A percentile compares a stretch with the other conserved stretches of the same genome.
These are phyloP conservation scores for Myotis davidii DNA, from an alignment of 2,113 vertebrate species.

Conservation along the genomic window DNA sequence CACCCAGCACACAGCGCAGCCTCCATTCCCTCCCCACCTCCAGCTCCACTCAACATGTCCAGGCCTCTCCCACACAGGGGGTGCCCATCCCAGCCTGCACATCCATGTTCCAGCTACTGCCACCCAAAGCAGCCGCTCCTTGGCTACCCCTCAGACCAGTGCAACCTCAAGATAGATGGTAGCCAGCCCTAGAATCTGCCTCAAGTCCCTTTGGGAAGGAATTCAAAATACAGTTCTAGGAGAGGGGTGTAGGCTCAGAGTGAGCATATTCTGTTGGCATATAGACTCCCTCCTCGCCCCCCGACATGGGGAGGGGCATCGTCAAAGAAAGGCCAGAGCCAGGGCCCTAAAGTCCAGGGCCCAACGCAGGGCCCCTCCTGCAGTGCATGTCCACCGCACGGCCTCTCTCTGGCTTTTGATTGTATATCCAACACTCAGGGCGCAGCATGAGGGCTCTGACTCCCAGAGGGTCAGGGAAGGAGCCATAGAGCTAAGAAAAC, in stretches of 20 bases:
- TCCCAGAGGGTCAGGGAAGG: not conserved
- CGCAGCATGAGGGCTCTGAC: not conserved
- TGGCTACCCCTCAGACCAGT: not conserved
- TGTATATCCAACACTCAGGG: not conserved
- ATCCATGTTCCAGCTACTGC: not conserved
- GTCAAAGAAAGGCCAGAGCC: too few species aligned
- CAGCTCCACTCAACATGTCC: not conserved
- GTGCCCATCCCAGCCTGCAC: too few species aligned
- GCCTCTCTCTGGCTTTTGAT: not conserved
- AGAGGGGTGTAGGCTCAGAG: not conserved
- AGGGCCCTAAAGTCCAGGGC: not conserved
- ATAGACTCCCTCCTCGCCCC: not conserved
- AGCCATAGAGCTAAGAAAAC: not conserved
- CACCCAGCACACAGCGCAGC: not conserved
- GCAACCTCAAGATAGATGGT: not conserved
- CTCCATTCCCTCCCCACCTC: not conserved
- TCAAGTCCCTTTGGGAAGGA: not conserved
- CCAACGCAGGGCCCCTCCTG: not conserved
- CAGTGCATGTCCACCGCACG: not conserved
- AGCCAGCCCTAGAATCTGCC: not conserved
- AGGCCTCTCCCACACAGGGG: not conserved
- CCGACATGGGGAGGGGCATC: not conserved
- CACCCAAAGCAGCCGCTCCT: not conserved
- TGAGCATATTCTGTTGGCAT: not conserved
- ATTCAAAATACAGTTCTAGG: not conserved